These are phyloP conservation scores for Borostomias antarcticus DNA, from an alignment of 2,797 vertebrate genomes.

Conservation along the genomic window DNA sequence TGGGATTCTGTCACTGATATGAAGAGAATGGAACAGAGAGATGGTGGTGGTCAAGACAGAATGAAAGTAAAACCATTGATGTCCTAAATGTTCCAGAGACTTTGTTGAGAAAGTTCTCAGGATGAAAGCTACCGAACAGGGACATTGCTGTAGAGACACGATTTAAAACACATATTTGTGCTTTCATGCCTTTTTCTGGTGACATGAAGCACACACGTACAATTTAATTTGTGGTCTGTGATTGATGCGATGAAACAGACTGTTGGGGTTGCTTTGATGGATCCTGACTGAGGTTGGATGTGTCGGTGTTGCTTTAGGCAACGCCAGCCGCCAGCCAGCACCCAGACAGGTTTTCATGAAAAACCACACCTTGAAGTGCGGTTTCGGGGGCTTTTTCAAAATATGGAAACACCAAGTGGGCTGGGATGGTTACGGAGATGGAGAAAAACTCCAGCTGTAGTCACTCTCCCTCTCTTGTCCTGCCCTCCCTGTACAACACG, in stretches of 20 bases:
- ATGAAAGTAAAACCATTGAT: too few species aligned
- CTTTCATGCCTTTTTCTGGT: conserved; percentile 58
- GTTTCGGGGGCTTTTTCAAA: conserved; percentile 35
- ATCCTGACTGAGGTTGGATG: conserved; percentile 36
- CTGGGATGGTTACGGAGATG: too few species aligned
- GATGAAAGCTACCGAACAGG: conserved; percentile 9
- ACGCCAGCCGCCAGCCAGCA: conserved; percentile 18
- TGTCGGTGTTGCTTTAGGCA: conserved; percentile 42
- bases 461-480: not conserved
- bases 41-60: too few species aligned
- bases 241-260: conserved; percentile 75
- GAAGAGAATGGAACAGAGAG: too few species aligned
- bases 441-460: not conserved
- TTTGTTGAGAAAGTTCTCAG: not conserved
- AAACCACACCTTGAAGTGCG: conserved; percentile 39
- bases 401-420: conserved; percentile 21
- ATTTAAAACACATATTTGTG: conserved; percentile 46
- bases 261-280: conserved; percentile 52
- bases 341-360: conserved; percentile 37
- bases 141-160: not conserved
- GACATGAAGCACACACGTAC: conserved; percentile 69
- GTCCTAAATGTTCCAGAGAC: too few species aligned
- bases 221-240: conserved; percentile 70
- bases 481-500: not conserved
- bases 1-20: too few species aligned